These are phyloP conservation scores for Hoplias malabaricus DNA, from an alignment of 2,113 vertebrate genomes.

Conservation along the genomic window DNA sequence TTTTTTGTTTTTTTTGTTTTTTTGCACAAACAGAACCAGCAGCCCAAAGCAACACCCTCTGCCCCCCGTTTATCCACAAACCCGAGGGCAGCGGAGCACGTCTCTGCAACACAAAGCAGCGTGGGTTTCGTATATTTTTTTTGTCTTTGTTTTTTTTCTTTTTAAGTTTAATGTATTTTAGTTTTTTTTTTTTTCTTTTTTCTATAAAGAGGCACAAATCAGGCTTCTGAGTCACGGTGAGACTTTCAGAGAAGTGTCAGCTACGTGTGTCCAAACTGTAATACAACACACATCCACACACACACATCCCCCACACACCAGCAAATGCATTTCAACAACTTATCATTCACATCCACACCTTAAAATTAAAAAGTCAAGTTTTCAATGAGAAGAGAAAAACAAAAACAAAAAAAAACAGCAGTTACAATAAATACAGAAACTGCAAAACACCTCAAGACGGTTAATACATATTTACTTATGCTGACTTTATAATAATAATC, in stretches of 20 bases:
- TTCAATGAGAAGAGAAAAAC: slow-evolving; percentile 56
- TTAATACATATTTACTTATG: slow-evolving; percentile 59
- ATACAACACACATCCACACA: slow-evolving; percentile 26
- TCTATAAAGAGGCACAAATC: slow-evolving; percentile 56
- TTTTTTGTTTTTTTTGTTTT: neutral
- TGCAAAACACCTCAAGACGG: slow-evolving; percentile 61
- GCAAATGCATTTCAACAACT: neutral
- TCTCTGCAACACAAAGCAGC: slow-evolving; percentile 18
- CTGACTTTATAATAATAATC: slow-evolving; percentile 62
- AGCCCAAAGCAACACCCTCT: slow-evolving; percentile 38
- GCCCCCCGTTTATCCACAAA: neutral
- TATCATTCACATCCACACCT: slow-evolving; percentile 28
- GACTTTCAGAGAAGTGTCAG: slow-evolving; percentile 53
- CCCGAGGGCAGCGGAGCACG: slow-evolving; percentile 23
- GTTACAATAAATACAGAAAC: slow-evolving; percentile 72
- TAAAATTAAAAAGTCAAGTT: slow-evolving; percentile 60
- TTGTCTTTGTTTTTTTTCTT: too few species aligned
- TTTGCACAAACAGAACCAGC: slow-evolving; percentile 32
- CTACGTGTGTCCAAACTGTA: slow-evolving; percentile 51
- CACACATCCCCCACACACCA: neutral
- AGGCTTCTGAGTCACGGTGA: slow-evolving; percentile 58
- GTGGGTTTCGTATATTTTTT: slow-evolving; percentile 36
- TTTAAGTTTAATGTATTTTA: slow-evolving; percentile 15
- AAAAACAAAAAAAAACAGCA: slow-evolving; percentile 71
- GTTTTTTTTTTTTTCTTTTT: slow-evolving; percentile 27